Conservation (phyloP, 1,140 invertebrate genomes). For the Lepidostoma basale region DNA sequence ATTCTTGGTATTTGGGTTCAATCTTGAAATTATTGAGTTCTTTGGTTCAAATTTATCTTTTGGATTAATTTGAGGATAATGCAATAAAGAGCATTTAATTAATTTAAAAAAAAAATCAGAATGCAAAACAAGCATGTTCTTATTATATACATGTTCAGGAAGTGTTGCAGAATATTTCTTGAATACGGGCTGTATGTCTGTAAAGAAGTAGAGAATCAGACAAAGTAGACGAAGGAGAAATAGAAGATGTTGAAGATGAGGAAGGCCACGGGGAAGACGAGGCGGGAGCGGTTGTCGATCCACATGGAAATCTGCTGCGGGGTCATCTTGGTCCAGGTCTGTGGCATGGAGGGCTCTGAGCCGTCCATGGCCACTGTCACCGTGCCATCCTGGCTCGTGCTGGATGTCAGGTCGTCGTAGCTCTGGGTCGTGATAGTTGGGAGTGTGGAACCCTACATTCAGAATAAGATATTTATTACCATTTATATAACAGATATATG, state of each 20-base stretch:
- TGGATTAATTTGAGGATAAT: too few species aligned
- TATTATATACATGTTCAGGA: too few species aligned
- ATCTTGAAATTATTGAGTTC: too few species aligned
- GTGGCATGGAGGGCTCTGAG: slow-evolving; percentile 50
- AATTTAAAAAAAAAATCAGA: too few species aligned
- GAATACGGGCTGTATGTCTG: background rate
- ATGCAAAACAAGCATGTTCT: too few species aligned
- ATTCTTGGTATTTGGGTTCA: too few species aligned
- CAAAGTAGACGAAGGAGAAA: slow-evolving; percentile 78
- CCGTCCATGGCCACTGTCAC: slow-evolving; percentile 40
- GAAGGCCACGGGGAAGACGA: slow-evolving; percentile 79
- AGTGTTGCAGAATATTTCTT: too few species aligned
- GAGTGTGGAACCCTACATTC: slow-evolving; percentile 67
- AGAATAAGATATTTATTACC: background rate
- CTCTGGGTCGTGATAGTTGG: slow-evolving; percentile 70
- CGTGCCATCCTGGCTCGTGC: slow-evolving; percentile 46
- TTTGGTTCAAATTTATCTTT: too few species aligned
- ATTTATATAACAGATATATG: too few species aligned
- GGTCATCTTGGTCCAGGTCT: slow-evolving; percentile 80
- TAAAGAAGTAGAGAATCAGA: slow-evolving; percentile 47
- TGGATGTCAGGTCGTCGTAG: slow-evolving; percentile 63
- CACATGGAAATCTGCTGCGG: slow-evolving; percentile 85
- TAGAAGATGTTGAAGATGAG: slow-evolving; percentile 84
- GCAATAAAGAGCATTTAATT: too few species aligned
- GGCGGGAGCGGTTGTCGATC: slow-evolving; percentile 80